Conservation (phyloP, 2,888 invertebrate genomes). For the Pristionchus maxplancki region DNA sequence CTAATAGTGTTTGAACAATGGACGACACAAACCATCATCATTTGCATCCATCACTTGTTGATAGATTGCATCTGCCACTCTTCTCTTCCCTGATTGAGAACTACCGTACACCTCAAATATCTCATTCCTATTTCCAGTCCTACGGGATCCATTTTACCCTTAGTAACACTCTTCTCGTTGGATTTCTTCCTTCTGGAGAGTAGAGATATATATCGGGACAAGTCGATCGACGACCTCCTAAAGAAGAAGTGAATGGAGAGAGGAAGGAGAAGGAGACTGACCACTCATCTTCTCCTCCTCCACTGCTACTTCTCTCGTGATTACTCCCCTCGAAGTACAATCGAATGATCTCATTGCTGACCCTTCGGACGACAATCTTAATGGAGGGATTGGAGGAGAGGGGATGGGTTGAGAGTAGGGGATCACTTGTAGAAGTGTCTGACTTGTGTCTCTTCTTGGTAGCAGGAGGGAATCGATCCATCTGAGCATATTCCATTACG, state of each 20-base stretch:
- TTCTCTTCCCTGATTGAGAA: conserved; percentile 69
- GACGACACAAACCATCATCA: neutral
- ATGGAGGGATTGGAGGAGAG: neutral
- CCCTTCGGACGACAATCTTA: conserved; percentile 8
- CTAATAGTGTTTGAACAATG: neutral
- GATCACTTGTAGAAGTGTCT: neutral
- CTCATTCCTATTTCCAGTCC: neutral
- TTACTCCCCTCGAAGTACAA: conserved; percentile 43
- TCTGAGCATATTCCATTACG: conserved; percentile 5
- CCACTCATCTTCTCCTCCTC: conserved; percentile 15
- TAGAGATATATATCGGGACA: conserved; percentile 76
- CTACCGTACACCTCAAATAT: conserved; percentile 67
- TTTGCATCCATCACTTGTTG: conserved; percentile 54
- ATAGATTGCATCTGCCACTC: conserved; percentile 65
- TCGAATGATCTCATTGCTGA: conserved; percentile 51
- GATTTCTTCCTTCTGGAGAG: conserved; percentile 55
- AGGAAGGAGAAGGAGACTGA: neutral
- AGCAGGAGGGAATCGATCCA: conserved; percentile 30
- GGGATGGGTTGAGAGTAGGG: neutral
- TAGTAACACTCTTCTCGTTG: conserved; percentile 49
- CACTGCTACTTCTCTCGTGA: conserved; percentile 1
- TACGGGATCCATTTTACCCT: neutral
- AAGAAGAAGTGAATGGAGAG: neutral
- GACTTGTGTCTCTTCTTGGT: neutral
- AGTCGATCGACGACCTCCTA: conserved; percentile 69